phyloP scores from a whole-genome alignment of 2,888 invertebrate genomes.

The Sphaerophoria rueppellii region DNA sequence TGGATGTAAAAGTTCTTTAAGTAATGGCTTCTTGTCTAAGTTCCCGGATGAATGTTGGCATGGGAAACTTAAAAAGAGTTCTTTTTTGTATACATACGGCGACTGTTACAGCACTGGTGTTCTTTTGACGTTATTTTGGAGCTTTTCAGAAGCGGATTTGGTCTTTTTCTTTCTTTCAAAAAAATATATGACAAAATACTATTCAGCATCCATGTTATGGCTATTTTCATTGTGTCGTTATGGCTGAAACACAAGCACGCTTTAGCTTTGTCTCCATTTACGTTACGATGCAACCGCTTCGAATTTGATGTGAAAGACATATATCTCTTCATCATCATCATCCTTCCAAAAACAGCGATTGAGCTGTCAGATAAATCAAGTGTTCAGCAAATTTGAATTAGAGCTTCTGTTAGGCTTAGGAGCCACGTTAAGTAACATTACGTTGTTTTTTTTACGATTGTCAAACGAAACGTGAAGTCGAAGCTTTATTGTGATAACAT shows the following conservation, averaged over 20 bases:
- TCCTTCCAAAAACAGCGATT: too few relatives aligned
- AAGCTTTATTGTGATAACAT: slow-evolving; percentile 14
- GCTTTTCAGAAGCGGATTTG: background rate
- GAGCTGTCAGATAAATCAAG: too few relatives aligned
- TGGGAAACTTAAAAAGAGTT: slow-evolving; percentile 3
- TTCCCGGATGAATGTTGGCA: slow-evolving; percentile 6
- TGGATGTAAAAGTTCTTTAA: slow-evolving; percentile 40
- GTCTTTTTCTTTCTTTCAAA: background rate
- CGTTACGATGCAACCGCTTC: too few relatives aligned
- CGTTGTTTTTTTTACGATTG: slow-evolving; percentile 10
- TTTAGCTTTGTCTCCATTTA: too few relatives aligned
- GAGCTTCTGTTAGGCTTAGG: background rate
- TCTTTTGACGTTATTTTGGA: background rate
- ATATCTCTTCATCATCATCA: too few relatives aligned
- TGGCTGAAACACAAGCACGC: too few relatives aligned
- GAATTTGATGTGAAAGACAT: too few relatives aligned
- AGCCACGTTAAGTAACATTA: slow-evolving; percentile 7
- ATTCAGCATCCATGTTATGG: too few relatives aligned
- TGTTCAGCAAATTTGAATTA: too few relatives aligned
- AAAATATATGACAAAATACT: too few relatives aligned
- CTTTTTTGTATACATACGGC: background rate
- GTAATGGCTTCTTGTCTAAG: slow-evolving; percentile 9
- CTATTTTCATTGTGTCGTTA: too few relatives aligned
- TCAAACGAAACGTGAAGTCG: slow-evolving; percentile 3
- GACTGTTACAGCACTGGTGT: background rate